A percentile compares a stretch with the other conserved stretches of the same genome.
Conservation (phyloP, 35 echinoderm and acorn worm species). For the Lytechinus pictus region DNA sequence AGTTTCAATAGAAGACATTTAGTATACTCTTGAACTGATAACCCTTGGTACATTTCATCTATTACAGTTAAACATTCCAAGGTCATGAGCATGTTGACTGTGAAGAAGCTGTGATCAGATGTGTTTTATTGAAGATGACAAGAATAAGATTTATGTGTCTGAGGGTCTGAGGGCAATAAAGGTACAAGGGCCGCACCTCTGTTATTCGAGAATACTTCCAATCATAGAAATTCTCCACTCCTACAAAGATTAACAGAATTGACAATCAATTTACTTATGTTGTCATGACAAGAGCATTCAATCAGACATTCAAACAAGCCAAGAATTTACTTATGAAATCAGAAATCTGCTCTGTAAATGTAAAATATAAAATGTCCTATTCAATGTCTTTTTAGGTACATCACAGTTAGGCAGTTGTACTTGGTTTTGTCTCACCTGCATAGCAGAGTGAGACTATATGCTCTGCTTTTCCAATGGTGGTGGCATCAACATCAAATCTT, state of each 20-base stretch:
- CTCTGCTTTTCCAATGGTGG: too few species aligned
- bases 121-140: neutral
- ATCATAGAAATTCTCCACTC: neutral
- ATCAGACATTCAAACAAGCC: neutral
- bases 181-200: neutral
- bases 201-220: neutral
- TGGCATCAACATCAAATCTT: too few species aligned
- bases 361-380: too few species aligned
- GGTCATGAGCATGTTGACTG: neutral
- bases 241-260: neutral
- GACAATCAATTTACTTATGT: neutral
- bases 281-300: neutral
- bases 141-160: constrained; percentile 14
- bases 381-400: neutral
- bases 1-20: too few species aligned
- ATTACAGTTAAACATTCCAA: neutral
- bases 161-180: neutral
- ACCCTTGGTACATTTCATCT: neutral
- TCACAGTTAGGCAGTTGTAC: neutral
- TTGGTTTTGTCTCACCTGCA: neutral
- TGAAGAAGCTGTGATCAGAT: neutral
- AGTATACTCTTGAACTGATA: neutral
- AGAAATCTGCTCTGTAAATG: neutral
- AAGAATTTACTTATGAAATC: neutral
- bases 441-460: neutral